Conservation (phyloP, 2,113 vertebrate genomes). For the Sclerurus mexicanus region DNA sequence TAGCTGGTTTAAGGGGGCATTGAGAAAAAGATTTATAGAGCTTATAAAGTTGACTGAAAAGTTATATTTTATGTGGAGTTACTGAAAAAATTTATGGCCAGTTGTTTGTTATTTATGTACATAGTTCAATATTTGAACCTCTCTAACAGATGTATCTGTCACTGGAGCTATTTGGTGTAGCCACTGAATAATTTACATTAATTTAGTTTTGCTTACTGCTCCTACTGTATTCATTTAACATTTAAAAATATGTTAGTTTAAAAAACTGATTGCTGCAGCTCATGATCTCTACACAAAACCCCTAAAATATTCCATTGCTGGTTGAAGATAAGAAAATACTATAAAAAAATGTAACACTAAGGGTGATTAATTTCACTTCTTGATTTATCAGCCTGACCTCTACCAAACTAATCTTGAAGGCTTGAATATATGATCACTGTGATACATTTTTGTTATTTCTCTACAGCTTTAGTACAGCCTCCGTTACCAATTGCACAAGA, state of each 20-base stretch:
- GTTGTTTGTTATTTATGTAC: neutral
- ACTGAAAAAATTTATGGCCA: neutral
- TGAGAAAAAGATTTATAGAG: neutral
- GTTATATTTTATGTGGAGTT: rapidly evolving
- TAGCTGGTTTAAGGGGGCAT: neutral
- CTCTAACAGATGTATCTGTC: neutral
- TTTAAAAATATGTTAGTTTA: neutral
- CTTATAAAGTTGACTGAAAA: neutral
- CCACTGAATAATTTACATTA: neutral
- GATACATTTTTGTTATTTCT: neutral
- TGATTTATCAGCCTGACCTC: neutral
- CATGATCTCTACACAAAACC: neutral
- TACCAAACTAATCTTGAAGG: neutral
- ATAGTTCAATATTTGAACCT: neutral
- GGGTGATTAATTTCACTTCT: neutral
- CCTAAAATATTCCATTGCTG: neutral
- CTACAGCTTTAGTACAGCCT: conserved; percentile 84
- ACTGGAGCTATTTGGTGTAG: neutral
- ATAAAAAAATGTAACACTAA: neutral
- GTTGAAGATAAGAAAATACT: neutral
- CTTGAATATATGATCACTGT: neutral
- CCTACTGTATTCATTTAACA: neutral
- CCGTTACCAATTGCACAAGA: conserved; percentile 85
- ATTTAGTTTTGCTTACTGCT: neutral
- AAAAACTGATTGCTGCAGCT: neutral